Base-by-base conservation (phyloP, 2,113 vertebrate genomes). In the Anoplopoma fimbria region DNA sequence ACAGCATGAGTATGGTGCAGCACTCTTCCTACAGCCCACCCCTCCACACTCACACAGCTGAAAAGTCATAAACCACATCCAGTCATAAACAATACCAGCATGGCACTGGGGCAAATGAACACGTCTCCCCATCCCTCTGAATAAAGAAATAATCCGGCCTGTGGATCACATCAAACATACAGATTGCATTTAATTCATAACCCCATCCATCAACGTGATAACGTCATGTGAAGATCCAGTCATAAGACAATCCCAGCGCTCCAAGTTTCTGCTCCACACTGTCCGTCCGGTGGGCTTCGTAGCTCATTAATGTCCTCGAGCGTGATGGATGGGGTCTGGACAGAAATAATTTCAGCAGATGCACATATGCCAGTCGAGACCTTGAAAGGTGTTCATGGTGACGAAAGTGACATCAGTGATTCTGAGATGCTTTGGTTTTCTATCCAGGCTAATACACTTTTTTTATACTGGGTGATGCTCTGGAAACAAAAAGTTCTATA, bases 91-190 rank as follows among this genome's bases (percentile, higher is more conserved):
- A 64, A 80, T 14, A 62, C 49, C 75, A 64, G 79, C 79, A 82
- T 68, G 81, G 79, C 77, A 89, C 69, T 36, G 69, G 81, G 68
- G 77, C 79, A 91, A 86, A 93, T 91, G 93, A 91, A 93, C 88
- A 91, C 47, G 7, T 75, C 81, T 70, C 62, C 31, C 70, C 65
- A 36, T 70, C 58, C 45, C 53, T 62, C 29, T 40, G 69, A 86
- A 85, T 82, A 75, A 84, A 87, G 83, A 84, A 47, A 72, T n/a
- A 77, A 86, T 38, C 69, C 9, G 9, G 58, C 49, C 27, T n/a
- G 79, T 73, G 75, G 74, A 87, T 86, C 77, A 63, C 81, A 82
- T 77, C 77, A 83, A 82, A 79, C 71, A 68, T 57, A 77, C 58
- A 86, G 51, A 80, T 75, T 83, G 67, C 42, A 63, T 91, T 84